Base-by-base conservation (phyloP, 2,888 invertebrate genomes). In the Eupithecia subumbrata region DNA sequence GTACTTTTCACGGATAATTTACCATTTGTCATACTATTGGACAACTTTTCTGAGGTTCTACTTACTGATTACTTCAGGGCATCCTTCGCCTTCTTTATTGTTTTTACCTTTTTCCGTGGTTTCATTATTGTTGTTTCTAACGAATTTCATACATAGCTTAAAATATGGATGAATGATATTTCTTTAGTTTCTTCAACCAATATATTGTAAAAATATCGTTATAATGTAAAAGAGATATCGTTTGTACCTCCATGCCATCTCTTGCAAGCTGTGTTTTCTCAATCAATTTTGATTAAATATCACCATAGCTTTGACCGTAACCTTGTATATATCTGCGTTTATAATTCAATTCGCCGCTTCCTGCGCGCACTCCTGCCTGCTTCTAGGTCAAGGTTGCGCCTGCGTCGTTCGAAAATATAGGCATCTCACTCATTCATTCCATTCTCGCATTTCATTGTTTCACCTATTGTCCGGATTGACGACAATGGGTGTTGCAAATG, bases 371-470 rank as follows among this genome's bases (percentile, higher is more conserved):
- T 78, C 76, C 76, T 71, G 73, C 48, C 71, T 71, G 72, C 48
- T 73, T 72, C 72, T 76, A 72, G 80, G 81, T 81, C 81, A 81
- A 78, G 81, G 81, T 48, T 64, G n/a, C 25, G 18, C n/a, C 72
- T 67, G 76, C 81, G 77, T 69, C 64, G 43, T n/a, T 70, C 72
- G 69, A 75, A 79, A 79, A 78, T 80, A 78, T 72, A 76, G 76
- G 64, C 77, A 74, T n/a, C 40, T 75, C 64, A 77, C 40, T 68
- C 43, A 74, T 70, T 64, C 71, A 77, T 79, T 79, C 77, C 12
- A 40, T 14, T 69, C 76, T 67, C 64, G 52, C 48, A 60, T 45
- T 74, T 71, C 48, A 78, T 77, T 81, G 78, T 79, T 78, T 68
- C 68, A 72, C 34, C 18, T 30, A 64, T 64, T 34, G 64, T 64